These are phyloP conservation scores for Magallana angulata DNA, from an alignment of 1,140 invertebrate genomes.

Conservation along the genomic window DNA sequence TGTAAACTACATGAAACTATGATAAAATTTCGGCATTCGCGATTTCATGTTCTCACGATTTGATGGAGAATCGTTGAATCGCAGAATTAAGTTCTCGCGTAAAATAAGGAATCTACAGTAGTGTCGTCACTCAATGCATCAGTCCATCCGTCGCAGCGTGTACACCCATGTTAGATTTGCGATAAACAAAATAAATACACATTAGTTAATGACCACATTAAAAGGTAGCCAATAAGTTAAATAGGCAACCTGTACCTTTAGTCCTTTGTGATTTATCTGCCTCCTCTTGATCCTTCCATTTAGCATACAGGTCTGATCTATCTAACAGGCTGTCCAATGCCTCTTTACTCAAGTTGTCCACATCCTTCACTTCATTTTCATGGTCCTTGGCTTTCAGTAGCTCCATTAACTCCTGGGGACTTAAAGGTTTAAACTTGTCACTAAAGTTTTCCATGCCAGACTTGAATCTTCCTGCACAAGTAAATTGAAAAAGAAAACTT, in stretches of 20 bases:
- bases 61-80: no score
- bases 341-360: constrained; percentile 9
- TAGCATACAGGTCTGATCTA: constrained; percentile 7
- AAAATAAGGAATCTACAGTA: no score
- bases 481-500: not conserved
- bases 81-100: no score
- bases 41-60: no score
- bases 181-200: no score
- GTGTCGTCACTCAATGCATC: no score
- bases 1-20: no score
- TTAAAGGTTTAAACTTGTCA: constrained; percentile 65
- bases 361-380: not conserved
- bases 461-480: constrained; percentile 78
- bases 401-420: constrained; percentile 78
- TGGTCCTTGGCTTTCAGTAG: constrained; percentile 62
- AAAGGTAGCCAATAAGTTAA: no score
- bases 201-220: no score
- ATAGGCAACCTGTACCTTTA: not conserved
- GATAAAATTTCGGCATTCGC: no score
- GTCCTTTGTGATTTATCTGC: constrained; percentile 51
- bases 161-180: no score
- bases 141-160: no score
- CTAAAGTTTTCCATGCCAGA: constrained; percentile 70
- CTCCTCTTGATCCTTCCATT: constrained; percentile 61
- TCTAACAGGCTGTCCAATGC: constrained; percentile 1